These are phyloP conservation scores for Chrysolina haemoptera DNA, from an alignment of 2,888 invertebrate species.

Conservation along the genomic window DNA sequence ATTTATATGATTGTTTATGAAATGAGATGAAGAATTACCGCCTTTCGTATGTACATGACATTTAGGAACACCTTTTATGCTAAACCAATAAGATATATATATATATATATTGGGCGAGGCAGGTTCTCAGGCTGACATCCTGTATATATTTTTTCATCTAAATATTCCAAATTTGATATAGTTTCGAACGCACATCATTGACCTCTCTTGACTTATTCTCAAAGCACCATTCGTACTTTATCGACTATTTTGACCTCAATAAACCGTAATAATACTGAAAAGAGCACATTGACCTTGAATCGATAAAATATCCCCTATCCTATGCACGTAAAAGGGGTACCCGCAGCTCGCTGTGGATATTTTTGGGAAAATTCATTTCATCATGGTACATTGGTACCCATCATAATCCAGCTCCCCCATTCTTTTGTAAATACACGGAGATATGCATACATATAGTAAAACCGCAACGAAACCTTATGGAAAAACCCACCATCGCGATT, in stretches of 20 bases:
- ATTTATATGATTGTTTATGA: too few species aligned
- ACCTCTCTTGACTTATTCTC: not conserved
- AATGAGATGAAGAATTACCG: too few species aligned
- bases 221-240: not conserved
- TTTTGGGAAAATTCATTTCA: conserved; percentile 18
- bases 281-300: not conserved
- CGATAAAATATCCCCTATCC: not conserved
- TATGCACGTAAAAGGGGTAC: conserved; percentile 1
- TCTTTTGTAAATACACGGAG: not conserved
- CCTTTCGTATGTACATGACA: too few species aligned
- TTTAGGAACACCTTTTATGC: too few species aligned
- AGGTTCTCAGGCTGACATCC: too few species aligned
- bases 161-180: too few species aligned
- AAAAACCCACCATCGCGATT: conserved; percentile 4
- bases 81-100: too few species aligned
- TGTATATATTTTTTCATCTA: too few species aligned
- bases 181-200: too few species aligned
- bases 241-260: not conserved
- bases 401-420: not conserved
- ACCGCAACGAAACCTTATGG: not conserved
- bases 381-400: not conserved
- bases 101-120: too few species aligned
- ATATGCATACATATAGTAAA: not conserved
- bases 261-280: not conserved
- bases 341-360: not conserved